These are phyloP conservation scores for Blennius ocellaris DNA, from an alignment of 2,113 vertebrate genomes.

Conservation along the genomic window DNA sequence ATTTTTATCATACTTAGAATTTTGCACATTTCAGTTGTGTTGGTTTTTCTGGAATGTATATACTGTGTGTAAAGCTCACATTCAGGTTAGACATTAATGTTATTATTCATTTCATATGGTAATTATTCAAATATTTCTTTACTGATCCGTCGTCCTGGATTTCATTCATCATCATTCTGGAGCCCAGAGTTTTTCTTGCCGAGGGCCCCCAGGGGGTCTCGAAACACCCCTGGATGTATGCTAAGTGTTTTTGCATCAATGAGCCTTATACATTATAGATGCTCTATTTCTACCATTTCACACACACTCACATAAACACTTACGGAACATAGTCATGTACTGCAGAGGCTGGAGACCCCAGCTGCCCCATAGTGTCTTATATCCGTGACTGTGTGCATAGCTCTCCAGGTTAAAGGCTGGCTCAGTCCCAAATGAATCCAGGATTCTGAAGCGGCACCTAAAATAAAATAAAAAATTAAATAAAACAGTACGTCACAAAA, in stretches of 20 bases:
- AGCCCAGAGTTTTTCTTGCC: no score
- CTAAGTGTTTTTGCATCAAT: conserved; percentile 12
- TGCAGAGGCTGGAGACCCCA: conserved; percentile 79
- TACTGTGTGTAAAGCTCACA: no score
- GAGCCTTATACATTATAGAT: neutral
- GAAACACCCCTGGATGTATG: no score
- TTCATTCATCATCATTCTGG: no score
- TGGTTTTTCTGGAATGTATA: no score
- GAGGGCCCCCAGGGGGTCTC: no score
- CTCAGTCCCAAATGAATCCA: conserved; percentile 83
- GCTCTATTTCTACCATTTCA: neutral
- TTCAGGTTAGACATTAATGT: no score
- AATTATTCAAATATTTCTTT: no score
- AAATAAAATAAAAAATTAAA: neutral
- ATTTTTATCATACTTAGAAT: no score
- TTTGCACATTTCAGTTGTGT: no score
- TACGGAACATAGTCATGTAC: conserved; percentile 85
- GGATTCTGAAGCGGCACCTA: conserved; percentile 80
- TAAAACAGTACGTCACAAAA: neutral
- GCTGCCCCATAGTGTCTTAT: conserved; percentile 80
- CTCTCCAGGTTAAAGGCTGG: conserved; percentile 78
- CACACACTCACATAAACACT: conserved; percentile 44
- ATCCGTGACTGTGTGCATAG: conserved; percentile 70
- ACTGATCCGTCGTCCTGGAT: no score
- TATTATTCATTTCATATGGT: no score